Percentiles rank a stretch among this genome's conserved stretches.
Conservation (phyloP, 1,140 invertebrate genomes). For the Asobara japonica region DNA sequence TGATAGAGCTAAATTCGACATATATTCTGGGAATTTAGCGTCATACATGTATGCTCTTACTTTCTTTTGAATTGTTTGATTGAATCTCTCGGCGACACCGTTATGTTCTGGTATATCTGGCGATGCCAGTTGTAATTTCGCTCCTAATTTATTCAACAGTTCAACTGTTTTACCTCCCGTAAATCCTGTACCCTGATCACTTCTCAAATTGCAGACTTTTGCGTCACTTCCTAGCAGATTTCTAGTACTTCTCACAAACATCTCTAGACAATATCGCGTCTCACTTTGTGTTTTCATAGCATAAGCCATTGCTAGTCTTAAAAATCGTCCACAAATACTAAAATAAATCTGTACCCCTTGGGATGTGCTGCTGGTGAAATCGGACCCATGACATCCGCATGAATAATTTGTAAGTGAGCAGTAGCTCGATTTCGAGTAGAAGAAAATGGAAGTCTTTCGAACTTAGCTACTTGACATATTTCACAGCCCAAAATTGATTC, state of each 20-base stretch:
- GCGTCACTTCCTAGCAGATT: constrained; percentile 34
- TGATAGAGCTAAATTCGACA: background rate
- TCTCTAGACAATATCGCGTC: constrained; percentile 24
- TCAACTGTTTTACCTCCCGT: background rate
- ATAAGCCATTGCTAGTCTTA: constrained; percentile 34
- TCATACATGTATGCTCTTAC: background rate
- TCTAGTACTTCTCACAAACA: constrained; percentile 29
- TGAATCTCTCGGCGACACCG: background rate
- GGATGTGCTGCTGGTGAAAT: constrained; percentile 24
- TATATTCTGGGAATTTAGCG: background rate
- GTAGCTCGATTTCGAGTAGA: constrained; percentile 22
- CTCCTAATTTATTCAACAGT: background rate
- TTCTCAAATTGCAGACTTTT: constrained; percentile 15
- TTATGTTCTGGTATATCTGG: background rate
- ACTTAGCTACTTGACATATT: constrained; percentile 39
- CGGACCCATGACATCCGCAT: constrained; percentile 29
- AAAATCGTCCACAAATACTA: constrained; percentile 33
- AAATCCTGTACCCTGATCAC: background rate
- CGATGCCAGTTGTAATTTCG: background rate
- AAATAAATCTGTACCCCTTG: constrained; percentile 26
- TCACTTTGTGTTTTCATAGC: constrained; percentile 34
- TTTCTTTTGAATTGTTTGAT: background rate
- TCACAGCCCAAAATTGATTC: constrained; percentile 35
- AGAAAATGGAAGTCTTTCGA: constrained; percentile 36
- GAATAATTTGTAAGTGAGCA: constrained; percentile 33